Evolutionary conservation across 2,113 vertebrate species (phyloP).

Genomic region (Menura novaehollandiae): DNA sequence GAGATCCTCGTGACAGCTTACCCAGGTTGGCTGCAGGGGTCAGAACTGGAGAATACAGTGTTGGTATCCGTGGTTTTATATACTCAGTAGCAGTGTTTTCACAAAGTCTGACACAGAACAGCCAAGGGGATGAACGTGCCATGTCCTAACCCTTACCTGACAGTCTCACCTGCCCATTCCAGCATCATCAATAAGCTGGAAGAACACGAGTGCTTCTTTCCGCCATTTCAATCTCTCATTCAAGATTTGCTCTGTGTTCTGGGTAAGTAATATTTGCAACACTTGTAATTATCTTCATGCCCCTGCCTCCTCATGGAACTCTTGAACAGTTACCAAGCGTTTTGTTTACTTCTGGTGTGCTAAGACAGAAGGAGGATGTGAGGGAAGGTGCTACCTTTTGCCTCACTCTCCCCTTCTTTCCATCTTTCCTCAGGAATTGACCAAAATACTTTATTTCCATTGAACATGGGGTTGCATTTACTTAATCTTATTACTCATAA

Average conservation of each 20-base stretch:
- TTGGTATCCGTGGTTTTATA: background rate
- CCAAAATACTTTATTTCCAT: background rate
- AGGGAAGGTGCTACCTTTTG: background rate
- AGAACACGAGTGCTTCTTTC: conserved; percentile 88
- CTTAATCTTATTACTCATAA: background rate
- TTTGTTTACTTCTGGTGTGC: background rate
- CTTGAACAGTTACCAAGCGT: background rate
- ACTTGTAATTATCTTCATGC: background rate
- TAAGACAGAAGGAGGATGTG: background rate
- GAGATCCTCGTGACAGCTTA: background rate
- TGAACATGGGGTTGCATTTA: background rate
- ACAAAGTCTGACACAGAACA: background rate
- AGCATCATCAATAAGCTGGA: conserved; percentile 85
- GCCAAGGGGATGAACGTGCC: background rate
- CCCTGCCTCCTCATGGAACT: background rate
- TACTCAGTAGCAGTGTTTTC: background rate
- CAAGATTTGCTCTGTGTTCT: conserved; percentile 78
- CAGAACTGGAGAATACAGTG: background rate
- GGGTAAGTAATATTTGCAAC: conserved; percentile 68
- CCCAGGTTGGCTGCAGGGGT: background rate
- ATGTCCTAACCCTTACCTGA: background rate
- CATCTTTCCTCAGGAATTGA: background rate
- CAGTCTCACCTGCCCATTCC: background rate
- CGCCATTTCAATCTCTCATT: conserved; percentile 82
- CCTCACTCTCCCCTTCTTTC: background rate